Percentiles rank a stretch among this genome's conserved stretches.
These are phyloP conservation scores for Spodoptera litura DNA, from an alignment of 1,140 invertebrate genomes.

Conservation along the genomic window DNA sequence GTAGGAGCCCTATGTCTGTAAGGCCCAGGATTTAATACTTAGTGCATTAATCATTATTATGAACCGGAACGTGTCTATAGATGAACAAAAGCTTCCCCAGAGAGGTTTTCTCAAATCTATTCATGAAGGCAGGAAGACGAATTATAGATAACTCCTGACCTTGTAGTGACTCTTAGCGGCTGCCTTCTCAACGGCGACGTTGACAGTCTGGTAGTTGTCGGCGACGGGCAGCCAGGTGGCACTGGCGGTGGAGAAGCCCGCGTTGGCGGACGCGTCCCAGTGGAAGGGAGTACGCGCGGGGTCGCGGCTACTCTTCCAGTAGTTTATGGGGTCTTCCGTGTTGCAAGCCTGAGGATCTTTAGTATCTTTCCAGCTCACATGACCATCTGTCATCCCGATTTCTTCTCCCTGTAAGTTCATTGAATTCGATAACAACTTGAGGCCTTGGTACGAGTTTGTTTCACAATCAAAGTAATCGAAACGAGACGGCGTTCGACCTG, in stretches of 20 bases:
- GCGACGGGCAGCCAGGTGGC: slow-evolving; percentile 89
- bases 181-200: slow-evolving; percentile 79
- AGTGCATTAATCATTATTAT: too few relatives aligned
- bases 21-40: too few relatives aligned
- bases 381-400: slow-evolving; percentile 91
- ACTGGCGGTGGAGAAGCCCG: slow-evolving; percentile 86
- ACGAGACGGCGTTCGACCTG: too few relatives aligned
- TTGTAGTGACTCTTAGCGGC: slow-evolving; percentile 82
- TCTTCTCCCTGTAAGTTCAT: slow-evolving; percentile 89
- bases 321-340: slow-evolving; percentile 85
- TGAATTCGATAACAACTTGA: not conserved
- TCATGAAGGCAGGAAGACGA: too few relatives aligned
- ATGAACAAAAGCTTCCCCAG: too few relatives aligned
- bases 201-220: slow-evolving; percentile 86
- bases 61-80: too few relatives aligned
- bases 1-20: not conserved
- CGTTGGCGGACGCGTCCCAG: slow-evolving; percentile 88
- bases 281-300: slow-evolving; percentile 91
- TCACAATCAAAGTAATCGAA: too few relatives aligned
- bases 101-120: too few relatives aligned
- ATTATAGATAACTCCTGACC: slow-evolving; percentile 54
- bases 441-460: too few relatives aligned
- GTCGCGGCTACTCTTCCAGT: slow-evolving; percentile 87
- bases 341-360: slow-evolving; percentile 87
- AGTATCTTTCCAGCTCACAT: slow-evolving; percentile 85